Base-by-base conservation (phyloP, 1,140 invertebrate genomes). In the Apis cerana region DNA sequence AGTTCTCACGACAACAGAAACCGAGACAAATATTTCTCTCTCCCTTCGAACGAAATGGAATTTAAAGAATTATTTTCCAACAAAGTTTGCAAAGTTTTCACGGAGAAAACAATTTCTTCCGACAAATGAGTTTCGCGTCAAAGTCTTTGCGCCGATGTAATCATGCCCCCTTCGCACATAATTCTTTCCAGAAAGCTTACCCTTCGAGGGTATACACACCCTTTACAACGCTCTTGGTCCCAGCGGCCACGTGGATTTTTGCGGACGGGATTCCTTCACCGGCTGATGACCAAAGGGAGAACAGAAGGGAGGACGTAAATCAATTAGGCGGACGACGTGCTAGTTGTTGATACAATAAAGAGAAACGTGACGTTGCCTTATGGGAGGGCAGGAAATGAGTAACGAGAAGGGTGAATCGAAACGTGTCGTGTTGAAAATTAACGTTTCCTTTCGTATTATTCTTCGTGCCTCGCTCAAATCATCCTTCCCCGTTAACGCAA, bases 301-400 rank as follows among this genome's bases (percentile, higher is more conserved):
- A 43, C 7, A 43, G 33, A 54, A 77, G 76, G 83, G 79, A 58
- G 80, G 77, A 81, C 82, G 80, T 92, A 92, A 92, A 91, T 91
- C 89, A 92, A 92, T 93, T 92, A 91, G 89, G 71, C 75, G 72
- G 52, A 59, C 81, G 69, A 43, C 77, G 75, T 50, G 76, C 69
- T 79, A 91, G 90, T 80, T 74, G 84, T 83, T 90, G 89, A 92
- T 90, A 88, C 71, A 90, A 92, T 92, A 91, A 91, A 82, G 65
- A 43, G 65, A 75, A 78, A 90, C 88, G 88, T 90, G 89, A 89
- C 85, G 76, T 56, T 88, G 64, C 72, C 67, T 80, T 65, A 19
- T 82, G 62, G 62, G 61, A 43, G 17, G 52, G 33, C 76, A 61
- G 64, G 80, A 83, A 77, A 86, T 54, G 62, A 85, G 65, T 21